Evolutionary conservation across 2,888 invertebrate genomes (phyloP).

Genomic region (Napeogenes sylphis): DNA sequence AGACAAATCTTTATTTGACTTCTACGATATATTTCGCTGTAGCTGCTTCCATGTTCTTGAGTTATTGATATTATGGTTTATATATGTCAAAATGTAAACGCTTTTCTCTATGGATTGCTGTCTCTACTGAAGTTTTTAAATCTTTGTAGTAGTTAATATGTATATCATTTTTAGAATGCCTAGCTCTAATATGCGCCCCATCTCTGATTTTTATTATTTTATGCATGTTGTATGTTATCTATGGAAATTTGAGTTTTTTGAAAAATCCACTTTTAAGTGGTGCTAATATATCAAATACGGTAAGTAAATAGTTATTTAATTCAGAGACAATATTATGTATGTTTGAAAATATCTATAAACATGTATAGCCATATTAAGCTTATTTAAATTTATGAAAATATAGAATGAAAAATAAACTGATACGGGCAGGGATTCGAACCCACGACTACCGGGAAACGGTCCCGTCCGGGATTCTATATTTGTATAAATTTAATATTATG

Average conservation of each 20-base stretch:
- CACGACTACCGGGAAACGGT: no score
- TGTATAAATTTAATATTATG: no score
- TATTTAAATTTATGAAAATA: no score
- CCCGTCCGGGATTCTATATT: no score
- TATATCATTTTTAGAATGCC: conserved; percentile 8
- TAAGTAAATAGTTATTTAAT: background rate
- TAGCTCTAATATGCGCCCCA: conserved; percentile 8
- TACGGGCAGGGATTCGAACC: no score
- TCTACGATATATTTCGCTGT: conserved; percentile 2
- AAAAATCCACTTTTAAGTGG: conserved; percentile 5
- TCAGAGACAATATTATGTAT: no score
- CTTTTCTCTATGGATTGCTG: conserved; percentile 15
- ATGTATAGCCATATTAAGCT: no score
- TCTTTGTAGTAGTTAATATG: conserved; percentile 5
- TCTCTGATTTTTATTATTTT: conserved; percentile 19
- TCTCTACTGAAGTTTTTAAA: background rate
- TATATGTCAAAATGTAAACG: conserved; percentile 17
- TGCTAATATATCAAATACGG: conserved; percentile 7
- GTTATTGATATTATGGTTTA: conserved; percentile 14
- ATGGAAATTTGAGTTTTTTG: conserved; percentile 9
- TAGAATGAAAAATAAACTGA: no score
- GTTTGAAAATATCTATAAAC: no score
- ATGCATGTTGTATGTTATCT: conserved; percentile 17
- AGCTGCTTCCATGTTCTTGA: conserved; percentile 20
- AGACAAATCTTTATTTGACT: conserved; percentile 9